These are phyloP conservation scores for Aethina tumida DNA, from an alignment of 1,140 invertebrate species.

Conservation along the genomic window DNA sequence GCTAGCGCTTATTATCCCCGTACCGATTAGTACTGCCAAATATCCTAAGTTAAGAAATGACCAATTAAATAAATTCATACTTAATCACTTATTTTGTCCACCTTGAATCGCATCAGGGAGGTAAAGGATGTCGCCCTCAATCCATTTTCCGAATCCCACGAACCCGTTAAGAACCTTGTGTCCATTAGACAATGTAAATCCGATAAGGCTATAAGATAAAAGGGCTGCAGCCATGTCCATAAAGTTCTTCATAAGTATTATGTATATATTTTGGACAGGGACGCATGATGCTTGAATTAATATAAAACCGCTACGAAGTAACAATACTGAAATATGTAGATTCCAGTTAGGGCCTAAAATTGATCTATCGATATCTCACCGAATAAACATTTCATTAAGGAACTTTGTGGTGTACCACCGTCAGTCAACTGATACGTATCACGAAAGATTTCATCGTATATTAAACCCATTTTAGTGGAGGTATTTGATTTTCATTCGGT, in stretches of 20 bases:
- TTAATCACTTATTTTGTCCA: neutral
- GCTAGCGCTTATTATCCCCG: constrained; percentile 20
- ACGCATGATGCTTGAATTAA: constrained; percentile 21
- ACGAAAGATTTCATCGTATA: no score
- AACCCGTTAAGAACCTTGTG: constrained; percentile 16
- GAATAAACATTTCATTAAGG: no score
- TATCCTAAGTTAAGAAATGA: constrained; percentile 17
- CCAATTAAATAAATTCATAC: neutral
- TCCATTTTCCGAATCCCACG: constrained; percentile 15
- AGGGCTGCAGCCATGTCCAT: constrained; percentile 21
- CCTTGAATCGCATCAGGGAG: constrained; percentile 11
- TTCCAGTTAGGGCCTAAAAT: no score
- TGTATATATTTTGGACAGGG: constrained; percentile 22
- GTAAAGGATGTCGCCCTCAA: constrained; percentile 9
- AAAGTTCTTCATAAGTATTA: constrained; percentile 22
- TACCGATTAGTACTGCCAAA: constrained; percentile 18
- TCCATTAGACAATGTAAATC: constrained; percentile 22
- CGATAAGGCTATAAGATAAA: constrained; percentile 18
- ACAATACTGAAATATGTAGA: constrained; percentile 15
- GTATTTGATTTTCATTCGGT: no score
- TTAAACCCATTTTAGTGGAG: no score
- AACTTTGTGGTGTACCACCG: no score
- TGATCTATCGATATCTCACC: no score
- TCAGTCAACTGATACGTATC: no score
- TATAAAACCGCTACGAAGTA: constrained; percentile 22